A percentile compares a stretch with the other conserved stretches of the same genome.
Evolutionary conservation across 2,888 invertebrate genomes (phyloP).

Genomic region (Dicroscelio sp.): DNA sequence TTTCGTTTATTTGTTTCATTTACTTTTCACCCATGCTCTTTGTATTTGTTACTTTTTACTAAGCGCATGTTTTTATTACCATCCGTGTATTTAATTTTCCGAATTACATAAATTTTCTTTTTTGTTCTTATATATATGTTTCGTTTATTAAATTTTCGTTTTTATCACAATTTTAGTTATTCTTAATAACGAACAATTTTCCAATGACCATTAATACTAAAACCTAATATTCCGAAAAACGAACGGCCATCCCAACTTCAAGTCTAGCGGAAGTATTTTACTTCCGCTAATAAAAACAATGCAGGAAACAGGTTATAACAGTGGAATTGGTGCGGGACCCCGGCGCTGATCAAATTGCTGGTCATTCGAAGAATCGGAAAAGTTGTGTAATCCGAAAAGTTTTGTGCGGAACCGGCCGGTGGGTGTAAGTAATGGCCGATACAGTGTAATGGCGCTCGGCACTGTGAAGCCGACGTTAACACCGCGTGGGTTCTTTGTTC

Average conservation of each 20-base stretch:
- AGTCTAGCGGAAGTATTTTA: conserved; percentile 33
- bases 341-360: conserved; percentile 88
- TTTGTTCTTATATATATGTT: no score
- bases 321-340: conserved; percentile 36
- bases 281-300: conserved; percentile 42
- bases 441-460: conserved; percentile 87
- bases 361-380: conserved; percentile 90
- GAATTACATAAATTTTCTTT: no score
- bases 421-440: conserved; percentile 88
- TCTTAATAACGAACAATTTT: no score
- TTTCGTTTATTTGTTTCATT: no score
- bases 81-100: no score
- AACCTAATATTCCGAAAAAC: not conserved
- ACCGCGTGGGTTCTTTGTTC: conserved; percentile 84
- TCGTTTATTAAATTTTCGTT: no score
- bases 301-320: conserved; percentile 55
- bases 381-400: conserved; percentile 90
- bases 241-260: conserved; percentile 11
- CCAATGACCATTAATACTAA: no score
- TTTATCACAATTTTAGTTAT: no score
- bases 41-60: no score
- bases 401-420: conserved; percentile 83
- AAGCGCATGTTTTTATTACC: no score
- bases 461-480: conserved; percentile 81
- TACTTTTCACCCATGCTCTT: no score